These are phyloP conservation scores for Disparrhopalites patrizii DNA, from an alignment of 2,888 invertebrate species.

Conservation along the genomic window DNA sequence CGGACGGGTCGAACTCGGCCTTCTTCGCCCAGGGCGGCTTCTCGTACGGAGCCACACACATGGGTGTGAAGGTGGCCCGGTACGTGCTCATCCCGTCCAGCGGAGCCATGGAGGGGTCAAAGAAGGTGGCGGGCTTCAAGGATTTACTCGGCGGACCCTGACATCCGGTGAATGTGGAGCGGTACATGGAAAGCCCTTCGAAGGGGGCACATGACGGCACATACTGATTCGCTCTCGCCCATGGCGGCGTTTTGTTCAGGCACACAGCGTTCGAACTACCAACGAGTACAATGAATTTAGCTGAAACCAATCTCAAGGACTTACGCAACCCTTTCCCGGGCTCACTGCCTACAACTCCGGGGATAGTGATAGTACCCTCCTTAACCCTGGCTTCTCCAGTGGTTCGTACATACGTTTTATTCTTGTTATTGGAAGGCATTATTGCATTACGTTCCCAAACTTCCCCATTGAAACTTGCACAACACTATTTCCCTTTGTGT, in stretches of 20 bases:
- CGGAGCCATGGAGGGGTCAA: slow-evolving; percentile 29
- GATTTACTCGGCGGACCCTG: slow-evolving; percentile 22
- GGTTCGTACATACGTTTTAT: too few species aligned
- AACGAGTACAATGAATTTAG: too few species aligned
- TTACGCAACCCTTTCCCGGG: too few species aligned
- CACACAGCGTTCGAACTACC: slow-evolving; percentile 24
- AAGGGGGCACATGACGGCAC: slow-evolving; percentile 25
- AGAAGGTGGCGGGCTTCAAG: slow-evolving; percentile 29
- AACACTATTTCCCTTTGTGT: too few species aligned
- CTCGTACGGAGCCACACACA: slow-evolving; percentile 3
- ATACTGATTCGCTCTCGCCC: slow-evolving; percentile 28
- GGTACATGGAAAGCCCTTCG: slow-evolving; percentile 32
- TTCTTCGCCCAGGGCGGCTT: slow-evolving; percentile 28
- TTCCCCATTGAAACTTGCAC: too few species aligned
- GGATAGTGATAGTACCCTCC: too few species aligned
- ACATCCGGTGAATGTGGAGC: slow-evolving; percentile 30
- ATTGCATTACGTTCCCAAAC: too few species aligned
- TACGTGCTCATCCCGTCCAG: slow-evolving; percentile 36
- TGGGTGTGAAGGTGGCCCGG: slow-evolving; percentile 17
- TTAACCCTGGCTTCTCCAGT: too few species aligned
- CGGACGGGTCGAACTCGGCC: slow-evolving; percentile 27
- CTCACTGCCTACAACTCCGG: too few species aligned
- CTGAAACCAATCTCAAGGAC: too few species aligned
- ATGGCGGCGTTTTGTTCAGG: slow-evolving; percentile 25
- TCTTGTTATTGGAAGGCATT: too few species aligned